Conservation (phyloP, 2,797 vertebrate genomes). For the Toxotes lorentzi region DNA sequence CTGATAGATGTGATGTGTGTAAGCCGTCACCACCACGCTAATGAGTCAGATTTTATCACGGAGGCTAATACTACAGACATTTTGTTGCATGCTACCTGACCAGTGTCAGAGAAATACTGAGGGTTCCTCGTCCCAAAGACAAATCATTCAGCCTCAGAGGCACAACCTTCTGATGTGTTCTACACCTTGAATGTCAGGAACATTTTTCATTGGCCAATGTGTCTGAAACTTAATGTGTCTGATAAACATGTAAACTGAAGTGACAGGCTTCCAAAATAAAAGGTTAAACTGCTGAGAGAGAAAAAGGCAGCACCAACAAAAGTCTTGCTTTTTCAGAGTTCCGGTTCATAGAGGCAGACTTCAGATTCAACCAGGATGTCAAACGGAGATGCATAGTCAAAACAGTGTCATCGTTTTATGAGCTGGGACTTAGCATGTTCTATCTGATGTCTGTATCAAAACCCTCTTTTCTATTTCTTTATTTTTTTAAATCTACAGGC, state of each 20-base stretch:
- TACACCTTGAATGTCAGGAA: background rate
- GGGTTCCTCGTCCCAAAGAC: background rate
- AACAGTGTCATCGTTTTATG: slow-evolving; percentile 9
- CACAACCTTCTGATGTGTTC: background rate
- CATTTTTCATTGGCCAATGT: background rate
- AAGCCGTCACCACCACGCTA: background rate
- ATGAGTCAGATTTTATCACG: background rate
- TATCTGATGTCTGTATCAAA: background rate
- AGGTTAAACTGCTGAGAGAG: background rate
- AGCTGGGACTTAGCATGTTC: slow-evolving; percentile 30
- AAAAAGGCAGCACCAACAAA: background rate
- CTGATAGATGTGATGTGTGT: background rate
- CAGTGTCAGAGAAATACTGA: background rate
- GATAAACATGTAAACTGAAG: slow-evolving; percentile 20
- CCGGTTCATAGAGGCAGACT: slow-evolving; percentile 29
- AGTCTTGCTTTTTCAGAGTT: background rate
- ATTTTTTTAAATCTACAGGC: background rate
- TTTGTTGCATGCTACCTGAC: background rate
- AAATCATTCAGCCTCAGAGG: background rate
- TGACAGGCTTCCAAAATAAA: slow-evolving; percentile 11
- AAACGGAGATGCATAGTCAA: slow-evolving; percentile 34
- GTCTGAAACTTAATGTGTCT: background rate
- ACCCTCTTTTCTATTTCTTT: background rate
- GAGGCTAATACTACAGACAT: background rate
- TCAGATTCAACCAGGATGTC: slow-evolving; percentile 32